Percentiles rank a stretch among this genome's conserved stretches.
phyloP scores from a whole-genome alignment of 2,888 invertebrate species.

The Molorchus minor region DNA sequence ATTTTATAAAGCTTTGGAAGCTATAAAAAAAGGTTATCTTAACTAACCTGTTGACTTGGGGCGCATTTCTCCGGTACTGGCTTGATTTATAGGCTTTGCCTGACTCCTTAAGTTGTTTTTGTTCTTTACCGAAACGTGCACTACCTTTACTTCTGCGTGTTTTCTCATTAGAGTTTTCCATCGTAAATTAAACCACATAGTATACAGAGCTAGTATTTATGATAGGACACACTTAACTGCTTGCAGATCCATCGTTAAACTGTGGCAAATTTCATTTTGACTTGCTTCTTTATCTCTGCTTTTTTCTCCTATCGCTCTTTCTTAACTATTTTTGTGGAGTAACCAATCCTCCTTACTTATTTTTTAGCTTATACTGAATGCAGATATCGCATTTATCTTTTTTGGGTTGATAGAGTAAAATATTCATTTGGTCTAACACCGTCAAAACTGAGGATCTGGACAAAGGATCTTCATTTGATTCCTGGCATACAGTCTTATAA shows the following conservation, averaged over 20 bases:
- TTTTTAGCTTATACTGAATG: conserved; percentile 26
- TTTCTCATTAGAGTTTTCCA: too few species aligned
- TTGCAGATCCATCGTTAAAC: conserved; percentile 43
- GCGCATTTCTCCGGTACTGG: too few species aligned
- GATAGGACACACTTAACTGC: conserved; percentile 32
- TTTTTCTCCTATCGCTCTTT: conserved; percentile 37
- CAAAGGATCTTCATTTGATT: not conserved
- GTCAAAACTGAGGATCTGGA: not conserved
- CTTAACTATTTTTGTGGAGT: conserved; percentile 23
- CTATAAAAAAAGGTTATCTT: too few species aligned
- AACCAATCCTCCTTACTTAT: conserved; percentile 27
- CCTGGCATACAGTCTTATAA: conserved; percentile 4
- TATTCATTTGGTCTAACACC: conserved; percentile 18
- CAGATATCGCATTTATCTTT: conserved; percentile 35
- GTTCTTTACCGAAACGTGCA: too few species aligned
- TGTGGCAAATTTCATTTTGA: conserved; percentile 21
- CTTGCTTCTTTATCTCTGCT: conserved; percentile 37
- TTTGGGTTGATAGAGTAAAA: conserved; percentile 29
- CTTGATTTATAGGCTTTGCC: too few species aligned
- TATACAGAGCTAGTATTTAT: conserved; percentile 32
- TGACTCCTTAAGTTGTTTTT: too few species aligned
- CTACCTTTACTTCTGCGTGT: too few species aligned
- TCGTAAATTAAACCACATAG: too few species aligned
- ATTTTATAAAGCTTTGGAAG: too few species aligned
- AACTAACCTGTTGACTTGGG: too few species aligned